A percentile compares a stretch with the other conserved stretches of the same genome.
These are phyloP conservation scores for Formicarius rufipectus DNA, from an alignment of 2,113 vertebrate species.

Conservation along the genomic window DNA sequence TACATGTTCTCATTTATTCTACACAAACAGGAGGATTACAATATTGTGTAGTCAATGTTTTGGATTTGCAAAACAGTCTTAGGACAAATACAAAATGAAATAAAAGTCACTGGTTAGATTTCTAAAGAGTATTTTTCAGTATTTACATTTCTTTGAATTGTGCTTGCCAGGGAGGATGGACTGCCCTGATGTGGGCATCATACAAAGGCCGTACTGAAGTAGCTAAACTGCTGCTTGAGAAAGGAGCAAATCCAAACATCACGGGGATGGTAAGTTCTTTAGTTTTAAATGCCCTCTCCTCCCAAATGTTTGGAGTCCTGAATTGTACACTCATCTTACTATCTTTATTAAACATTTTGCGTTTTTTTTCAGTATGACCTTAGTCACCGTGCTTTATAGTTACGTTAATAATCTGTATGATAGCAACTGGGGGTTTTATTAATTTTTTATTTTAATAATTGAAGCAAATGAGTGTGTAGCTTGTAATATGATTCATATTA, in stretches of 20 bases:
- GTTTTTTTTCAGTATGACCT: not conserved
- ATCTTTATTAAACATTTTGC: not conserved
- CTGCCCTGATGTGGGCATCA: conserved; percentile 94
- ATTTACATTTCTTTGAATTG: not conserved
- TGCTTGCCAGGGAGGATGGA: conserved; percentile 90
- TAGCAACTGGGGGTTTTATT: not conserved
- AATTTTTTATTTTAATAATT: not conserved
- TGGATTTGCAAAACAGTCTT: not conserved
- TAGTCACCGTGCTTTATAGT: not conserved
- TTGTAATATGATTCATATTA: not conserved
- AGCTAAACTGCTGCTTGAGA: conserved; percentile 85
- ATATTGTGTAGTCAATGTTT: not conserved
- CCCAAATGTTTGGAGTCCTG: not conserved
- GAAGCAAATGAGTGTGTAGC: not conserved
- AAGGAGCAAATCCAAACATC: conserved; percentile 92
- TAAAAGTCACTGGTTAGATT: not conserved
- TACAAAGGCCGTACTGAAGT: conserved; percentile 93
- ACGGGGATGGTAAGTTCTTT: conserved; percentile 91
- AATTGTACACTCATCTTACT: not conserved
- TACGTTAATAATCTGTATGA: not conserved
- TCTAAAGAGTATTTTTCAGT: not conserved
- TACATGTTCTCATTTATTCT: not conserved
- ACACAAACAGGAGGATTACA: not conserved
- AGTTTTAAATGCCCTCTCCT: rapidly evolving
- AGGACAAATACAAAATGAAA: not conserved